Conservation (phyloP, 2,113 vertebrate species). For the Xenopus tropicalis region UCB_Xtro_10.0 CM004451.2:56486501-56487000, state of each 20-base stretch:
- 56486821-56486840: slow-evolving; percentile 51
- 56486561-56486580: too few relatives aligned
- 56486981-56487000: too few relatives aligned
- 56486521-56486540: too few relatives aligned
- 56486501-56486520: too few relatives aligned
- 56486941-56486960: slow-evolving; percentile 66
- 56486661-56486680: slow-evolving; percentile 72
- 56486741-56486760: slow-evolving; percentile 57
- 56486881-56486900: slow-evolving; percentile 28
- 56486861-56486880: slow-evolving; percentile 24
- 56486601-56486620: not conserved
- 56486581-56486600: too few relatives aligned
- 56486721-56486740: slow-evolving; percentile 50
- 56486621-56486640: slow-evolving; percentile 70
- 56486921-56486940: slow-evolving; percentile 71
- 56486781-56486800: slow-evolving; percentile 70
- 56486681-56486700: slow-evolving; percentile 74
- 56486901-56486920: slow-evolving; percentile 65
- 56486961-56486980: slow-evolving; percentile 57
- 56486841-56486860: slow-evolving; percentile 24
- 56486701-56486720: slow-evolving; percentile 53
- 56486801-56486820: slow-evolving; percentile 62
- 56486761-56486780: slow-evolving; percentile 61
- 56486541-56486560: too few relatives aligned
- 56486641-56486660: slow-evolving; percentile 72